Evolutionary conservation across 2,888 invertebrate species (phyloP).

Genomic region (Ophion ellenae): DNA sequence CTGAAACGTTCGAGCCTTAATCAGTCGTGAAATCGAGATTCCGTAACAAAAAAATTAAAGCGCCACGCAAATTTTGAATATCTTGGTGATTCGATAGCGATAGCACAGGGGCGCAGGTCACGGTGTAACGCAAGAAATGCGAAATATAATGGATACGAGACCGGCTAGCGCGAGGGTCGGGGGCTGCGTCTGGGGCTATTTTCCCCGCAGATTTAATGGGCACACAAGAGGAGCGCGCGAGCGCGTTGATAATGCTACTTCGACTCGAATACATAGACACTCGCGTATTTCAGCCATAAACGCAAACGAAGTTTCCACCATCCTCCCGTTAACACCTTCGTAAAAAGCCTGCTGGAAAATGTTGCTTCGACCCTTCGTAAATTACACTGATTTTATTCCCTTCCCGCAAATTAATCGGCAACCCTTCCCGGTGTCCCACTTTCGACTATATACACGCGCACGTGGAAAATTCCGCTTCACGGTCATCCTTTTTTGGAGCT

Average conservation of each 20-base stretch:
- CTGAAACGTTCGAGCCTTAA: not conserved
- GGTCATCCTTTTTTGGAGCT: not conserved
- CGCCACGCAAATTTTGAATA: slow-evolving; percentile 1
- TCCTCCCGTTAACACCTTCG: slow-evolving; percentile 41
- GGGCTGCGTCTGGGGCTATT: slow-evolving; percentile 75
- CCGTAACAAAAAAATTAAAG: not conserved
- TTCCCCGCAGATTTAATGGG: slow-evolving; percentile 80
- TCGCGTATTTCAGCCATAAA: slow-evolving; percentile 33
- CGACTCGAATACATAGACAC: slow-evolving; percentile 58
- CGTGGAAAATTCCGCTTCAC: not conserved
- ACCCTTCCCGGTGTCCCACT: not conserved
- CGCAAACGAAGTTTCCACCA: slow-evolving; percentile 40
- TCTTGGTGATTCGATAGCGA: slow-evolving; percentile 34
- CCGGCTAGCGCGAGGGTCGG: slow-evolving; percentile 49
- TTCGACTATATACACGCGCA: not conserved
- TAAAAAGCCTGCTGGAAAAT: slow-evolving; percentile 36
- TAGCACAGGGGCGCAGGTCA: slow-evolving; percentile 20
- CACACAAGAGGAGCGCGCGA: slow-evolving; percentile 78
- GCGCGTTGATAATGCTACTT: slow-evolving; percentile 82
- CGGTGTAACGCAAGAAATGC: slow-evolving; percentile 50
- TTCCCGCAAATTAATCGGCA: slow-evolving; percentile 45
- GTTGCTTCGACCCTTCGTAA: slow-evolving; percentile 56
- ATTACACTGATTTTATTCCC: slow-evolving; percentile 48
- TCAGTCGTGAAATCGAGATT: not conserved
- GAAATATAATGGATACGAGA: slow-evolving; percentile 64